These are phyloP conservation scores for Lutraria rhynchaena DNA, from an alignment of 1,140 invertebrate species.

Conservation along the genomic window DNA sequence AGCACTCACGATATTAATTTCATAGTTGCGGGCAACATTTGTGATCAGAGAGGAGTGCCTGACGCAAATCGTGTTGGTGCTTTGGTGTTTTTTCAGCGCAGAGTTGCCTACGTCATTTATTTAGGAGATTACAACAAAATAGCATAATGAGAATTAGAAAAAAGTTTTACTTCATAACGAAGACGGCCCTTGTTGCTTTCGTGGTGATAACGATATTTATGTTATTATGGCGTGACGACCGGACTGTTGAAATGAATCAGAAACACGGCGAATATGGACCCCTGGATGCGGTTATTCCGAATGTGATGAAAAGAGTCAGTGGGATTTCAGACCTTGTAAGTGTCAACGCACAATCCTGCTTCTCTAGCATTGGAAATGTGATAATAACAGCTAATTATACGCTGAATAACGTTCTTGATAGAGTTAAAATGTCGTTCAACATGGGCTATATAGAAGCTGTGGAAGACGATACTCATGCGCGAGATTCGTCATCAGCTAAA, in stretches of 20 bases:
- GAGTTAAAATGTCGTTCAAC: slow-evolving; percentile 10
- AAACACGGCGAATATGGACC: not conserved
- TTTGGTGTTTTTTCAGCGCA: too few relatives aligned
- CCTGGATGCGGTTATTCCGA: not conserved
- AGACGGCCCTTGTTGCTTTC: not conserved
- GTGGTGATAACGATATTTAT: not conserved
- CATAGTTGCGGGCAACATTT: too few relatives aligned
- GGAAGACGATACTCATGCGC: too few relatives aligned
- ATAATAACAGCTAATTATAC: slow-evolving; percentile 47
- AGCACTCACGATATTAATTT: too few relatives aligned
- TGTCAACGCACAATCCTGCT: not conserved
- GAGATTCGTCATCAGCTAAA: not conserved
- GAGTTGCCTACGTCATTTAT: too few relatives aligned
- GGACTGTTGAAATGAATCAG: not conserved
- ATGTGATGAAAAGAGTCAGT: not conserved
- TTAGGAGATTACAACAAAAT: too few relatives aligned
- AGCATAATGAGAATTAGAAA: not conserved
- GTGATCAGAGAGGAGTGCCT: too few relatives aligned
- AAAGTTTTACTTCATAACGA: not conserved
- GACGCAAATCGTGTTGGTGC: too few relatives aligned
- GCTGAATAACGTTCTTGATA: slow-evolving; percentile 34
- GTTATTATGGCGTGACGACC: not conserved
- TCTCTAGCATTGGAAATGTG: slow-evolving; percentile 1
- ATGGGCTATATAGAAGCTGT: not conserved
- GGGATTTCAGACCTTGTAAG: not conserved